These are phyloP conservation scores for Gila robusta DNA, from an alignment of 2,797 vertebrate genomes.

Conservation along the genomic window DNA sequence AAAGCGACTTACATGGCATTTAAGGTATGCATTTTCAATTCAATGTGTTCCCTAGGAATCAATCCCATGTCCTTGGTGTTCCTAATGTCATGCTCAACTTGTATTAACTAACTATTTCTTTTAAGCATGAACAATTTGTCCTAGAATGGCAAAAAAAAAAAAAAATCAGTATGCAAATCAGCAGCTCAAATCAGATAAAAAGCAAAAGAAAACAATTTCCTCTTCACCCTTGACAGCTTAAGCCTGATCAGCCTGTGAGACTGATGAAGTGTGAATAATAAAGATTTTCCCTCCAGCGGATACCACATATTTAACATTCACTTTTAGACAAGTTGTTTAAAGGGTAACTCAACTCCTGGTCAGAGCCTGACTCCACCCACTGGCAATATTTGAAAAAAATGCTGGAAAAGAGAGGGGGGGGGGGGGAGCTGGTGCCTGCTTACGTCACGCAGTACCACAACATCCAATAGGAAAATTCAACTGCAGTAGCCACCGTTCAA, in stretches of 20 bases:
- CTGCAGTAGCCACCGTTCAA: too few species aligned
- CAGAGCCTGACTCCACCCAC: too few species aligned
- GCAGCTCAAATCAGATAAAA: conserved; percentile 3
- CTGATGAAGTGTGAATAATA: conserved; percentile 37
- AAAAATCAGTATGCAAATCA: neutral
- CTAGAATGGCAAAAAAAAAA: neutral
- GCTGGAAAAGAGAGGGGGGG: too few species aligned
- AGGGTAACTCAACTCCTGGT: too few species aligned
- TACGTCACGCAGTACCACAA: too few species aligned
- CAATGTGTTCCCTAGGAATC: neutral
- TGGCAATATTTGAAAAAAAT: too few species aligned
- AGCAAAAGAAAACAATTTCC: conserved; percentile 21
- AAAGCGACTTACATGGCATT: neutral
- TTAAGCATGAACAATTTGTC: neutral
- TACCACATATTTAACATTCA: conserved; percentile 34
- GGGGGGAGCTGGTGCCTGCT: too few species aligned
- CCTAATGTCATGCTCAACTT: neutral
- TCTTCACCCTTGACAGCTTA: conserved; percentile 9
- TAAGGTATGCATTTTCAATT: neutral
- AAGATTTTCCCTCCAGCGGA: conserved; percentile 33
- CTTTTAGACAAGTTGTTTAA: conserved; percentile 37
- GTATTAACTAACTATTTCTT: neutral
- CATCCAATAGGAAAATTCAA: too few species aligned
- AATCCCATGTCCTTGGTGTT: neutral
- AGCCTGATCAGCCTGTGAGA: conserved; percentile 12